phyloP scores from a whole-genome alignment of 2,888 invertebrate genomes.

The Chloroclysta siterata region DNA sequence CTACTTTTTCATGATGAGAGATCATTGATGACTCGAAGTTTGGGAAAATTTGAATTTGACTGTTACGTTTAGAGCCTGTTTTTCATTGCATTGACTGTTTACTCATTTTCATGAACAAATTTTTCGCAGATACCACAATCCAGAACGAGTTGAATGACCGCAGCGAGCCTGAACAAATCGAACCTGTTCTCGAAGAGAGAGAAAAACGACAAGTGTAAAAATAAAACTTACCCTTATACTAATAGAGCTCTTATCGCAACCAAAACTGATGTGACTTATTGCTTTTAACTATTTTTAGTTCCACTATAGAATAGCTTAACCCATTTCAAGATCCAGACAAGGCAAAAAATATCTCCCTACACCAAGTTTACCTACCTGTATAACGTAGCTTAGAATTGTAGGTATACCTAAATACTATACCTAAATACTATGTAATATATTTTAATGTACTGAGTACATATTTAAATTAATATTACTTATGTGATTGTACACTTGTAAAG shows the following conservation, averaged over 20 bases:
- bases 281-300: background rate
- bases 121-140: conserved; percentile 56
- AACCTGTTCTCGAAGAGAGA: conserved; percentile 56
- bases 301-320: background rate
- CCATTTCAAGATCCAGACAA: background rate
- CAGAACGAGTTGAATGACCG: conserved; percentile 53
- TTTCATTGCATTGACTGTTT: background rate
- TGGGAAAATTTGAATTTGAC: too few relatives aligned
- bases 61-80: background rate
- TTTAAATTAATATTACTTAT: conserved; percentile 31
- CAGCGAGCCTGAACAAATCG: conserved; percentile 66
- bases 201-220: conserved; percentile 59
- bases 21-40: too few relatives aligned
- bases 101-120: too few relatives aligned
- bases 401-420: too few relatives aligned
- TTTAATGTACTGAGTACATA: conserved; percentile 28
- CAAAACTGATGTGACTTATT: background rate
- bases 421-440: conserved; percentile 2
- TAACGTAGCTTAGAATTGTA: conserved; percentile 15
- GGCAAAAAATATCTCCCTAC: background rate
- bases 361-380: conserved; percentile 12
- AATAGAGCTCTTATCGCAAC: background rate
- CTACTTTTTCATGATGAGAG: too few relatives aligned
- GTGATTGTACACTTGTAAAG: conserved; percentile 34
- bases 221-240: background rate